These are phyloP conservation scores for Noctuana brunneofusca DNA, from an alignment of 2,888 invertebrate species.

Conservation along the genomic window DNA sequence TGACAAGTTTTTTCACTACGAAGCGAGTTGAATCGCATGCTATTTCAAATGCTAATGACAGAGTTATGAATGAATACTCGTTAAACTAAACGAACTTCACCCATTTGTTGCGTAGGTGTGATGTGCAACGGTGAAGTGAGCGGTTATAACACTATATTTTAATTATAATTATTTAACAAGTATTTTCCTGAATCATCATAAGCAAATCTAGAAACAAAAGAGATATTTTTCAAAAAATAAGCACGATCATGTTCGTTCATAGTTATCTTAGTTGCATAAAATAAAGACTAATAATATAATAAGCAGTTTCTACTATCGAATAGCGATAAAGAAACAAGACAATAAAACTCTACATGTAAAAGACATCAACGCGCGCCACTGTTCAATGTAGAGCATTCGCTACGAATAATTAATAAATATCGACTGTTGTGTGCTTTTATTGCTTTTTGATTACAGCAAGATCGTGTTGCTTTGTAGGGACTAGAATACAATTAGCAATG, in stretches of 20 bases:
- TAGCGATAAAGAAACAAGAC: background rate
- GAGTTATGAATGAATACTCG: conserved; percentile 49
- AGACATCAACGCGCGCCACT: conserved; percentile 32
- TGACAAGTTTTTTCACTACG: conserved; percentile 49
- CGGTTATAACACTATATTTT: background rate
- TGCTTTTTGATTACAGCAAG: conserved; percentile 8
- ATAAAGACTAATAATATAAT: background rate
- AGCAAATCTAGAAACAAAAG: no score
- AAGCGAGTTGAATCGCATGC: conserved; percentile 40
- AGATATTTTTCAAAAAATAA: no score
- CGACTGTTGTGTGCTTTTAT: conserved; percentile 3
- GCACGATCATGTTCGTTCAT: no score
- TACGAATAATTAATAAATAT: conserved; percentile 10
- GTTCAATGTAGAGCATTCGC: conserved; percentile 11
- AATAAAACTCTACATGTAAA: conserved; percentile 2
- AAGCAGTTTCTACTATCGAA: background rate
- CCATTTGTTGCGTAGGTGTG: conserved; percentile 28
- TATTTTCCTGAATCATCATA: no score
- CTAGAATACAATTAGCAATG: conserved; percentile 26
- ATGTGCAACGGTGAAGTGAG: conserved; percentile 23
- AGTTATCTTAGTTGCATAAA: background rate
- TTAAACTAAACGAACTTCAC: conserved; percentile 39
- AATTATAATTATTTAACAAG: no score
- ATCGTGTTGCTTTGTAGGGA: conserved; percentile 22
- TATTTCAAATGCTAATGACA: conserved; percentile 40